Evolutionary conservation across 2,888 invertebrate genomes (phyloP).

Genomic region (Oeneis ivallda): DNA sequence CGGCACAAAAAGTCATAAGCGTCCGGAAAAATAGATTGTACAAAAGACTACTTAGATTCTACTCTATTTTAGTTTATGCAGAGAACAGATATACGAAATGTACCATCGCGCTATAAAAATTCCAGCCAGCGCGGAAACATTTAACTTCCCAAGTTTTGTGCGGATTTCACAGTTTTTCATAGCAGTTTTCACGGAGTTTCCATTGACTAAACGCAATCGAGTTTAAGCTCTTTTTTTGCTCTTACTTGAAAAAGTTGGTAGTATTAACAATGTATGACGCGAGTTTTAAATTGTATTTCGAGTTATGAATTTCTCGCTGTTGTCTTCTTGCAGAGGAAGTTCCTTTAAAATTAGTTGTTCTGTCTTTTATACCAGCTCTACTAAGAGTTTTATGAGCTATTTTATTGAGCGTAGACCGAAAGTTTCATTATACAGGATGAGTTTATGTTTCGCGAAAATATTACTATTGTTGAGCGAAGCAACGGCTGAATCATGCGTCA

Average conservation of each 20-base stretch:
- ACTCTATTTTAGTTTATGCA: not conserved
- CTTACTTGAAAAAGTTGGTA: conserved; percentile 53
- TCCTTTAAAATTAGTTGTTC: conserved; percentile 25
- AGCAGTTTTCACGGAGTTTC: conserved; percentile 31
- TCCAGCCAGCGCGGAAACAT: conserved; percentile 10
- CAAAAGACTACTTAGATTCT: too few species aligned
- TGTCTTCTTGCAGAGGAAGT: conserved; percentile 31
- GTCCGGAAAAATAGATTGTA: too few species aligned
- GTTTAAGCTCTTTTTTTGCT: conserved; percentile 50
- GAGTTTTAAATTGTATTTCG: conserved; percentile 29
- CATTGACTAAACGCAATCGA: conserved; percentile 61
- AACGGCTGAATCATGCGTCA: too few species aligned
- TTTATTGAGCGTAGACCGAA: not conserved
- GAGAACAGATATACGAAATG: conserved; percentile 4
- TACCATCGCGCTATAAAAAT: conserved; percentile 1
- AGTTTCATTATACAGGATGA: not conserved
- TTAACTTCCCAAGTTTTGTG: conserved; percentile 18
- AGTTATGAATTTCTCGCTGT: conserved; percentile 35
- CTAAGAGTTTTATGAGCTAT: not conserved
- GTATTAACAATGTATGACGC: conserved; percentile 50
- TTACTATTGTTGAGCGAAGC: too few species aligned
- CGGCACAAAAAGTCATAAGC: too few species aligned
- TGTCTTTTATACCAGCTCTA: not conserved
- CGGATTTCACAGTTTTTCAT: conserved; percentile 20
- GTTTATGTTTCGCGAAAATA: too few species aligned